phyloP scores from a whole-genome alignment of 92 coral and sea anemone species.

The Bergia sp. region DNA sequence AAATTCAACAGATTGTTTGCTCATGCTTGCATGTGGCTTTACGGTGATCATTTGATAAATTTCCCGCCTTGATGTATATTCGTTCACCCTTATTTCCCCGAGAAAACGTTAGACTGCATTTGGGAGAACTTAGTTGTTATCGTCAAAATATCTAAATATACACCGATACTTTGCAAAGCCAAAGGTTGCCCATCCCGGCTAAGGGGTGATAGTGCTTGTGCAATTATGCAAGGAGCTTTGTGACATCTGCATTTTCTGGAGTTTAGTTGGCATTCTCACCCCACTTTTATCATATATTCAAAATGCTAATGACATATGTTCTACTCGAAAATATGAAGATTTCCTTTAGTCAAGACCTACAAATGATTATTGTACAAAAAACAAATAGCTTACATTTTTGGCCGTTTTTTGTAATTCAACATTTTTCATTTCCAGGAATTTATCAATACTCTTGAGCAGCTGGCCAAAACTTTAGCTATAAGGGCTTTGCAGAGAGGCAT shows the following conservation, averaged over 20 bases:
- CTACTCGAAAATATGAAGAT: background rate
- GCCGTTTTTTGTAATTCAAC: background rate
- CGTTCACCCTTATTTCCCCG: too few species aligned
- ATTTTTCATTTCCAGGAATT: constrained; percentile 22
- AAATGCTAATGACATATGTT: background rate
- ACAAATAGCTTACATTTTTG: constrained; percentile 1
- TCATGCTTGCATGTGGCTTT: background rate
- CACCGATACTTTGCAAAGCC: too few species aligned
- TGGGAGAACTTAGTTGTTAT: too few species aligned
- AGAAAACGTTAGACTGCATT: too few species aligned
- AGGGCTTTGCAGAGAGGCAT: constrained; percentile 8
- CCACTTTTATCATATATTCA: constrained; percentile 12
- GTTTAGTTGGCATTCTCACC: background rate
- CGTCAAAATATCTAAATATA: too few species aligned
- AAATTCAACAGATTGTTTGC: constrained; percentile 28
- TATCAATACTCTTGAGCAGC: constrained; percentile 6
- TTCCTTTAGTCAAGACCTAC: background rate
- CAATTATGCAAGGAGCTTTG: too few species aligned
- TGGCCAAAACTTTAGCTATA: background rate
- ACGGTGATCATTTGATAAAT: constrained; percentile 21
- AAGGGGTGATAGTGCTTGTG: too few species aligned
- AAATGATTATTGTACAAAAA: background rate
- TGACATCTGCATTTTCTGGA: too few species aligned
- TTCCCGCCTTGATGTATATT: background rate
- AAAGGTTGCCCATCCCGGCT: too few species aligned